Evolutionary conservation across 2,797 vertebrate species (phyloP).

Genomic region (Falco columbarius): DNA sequence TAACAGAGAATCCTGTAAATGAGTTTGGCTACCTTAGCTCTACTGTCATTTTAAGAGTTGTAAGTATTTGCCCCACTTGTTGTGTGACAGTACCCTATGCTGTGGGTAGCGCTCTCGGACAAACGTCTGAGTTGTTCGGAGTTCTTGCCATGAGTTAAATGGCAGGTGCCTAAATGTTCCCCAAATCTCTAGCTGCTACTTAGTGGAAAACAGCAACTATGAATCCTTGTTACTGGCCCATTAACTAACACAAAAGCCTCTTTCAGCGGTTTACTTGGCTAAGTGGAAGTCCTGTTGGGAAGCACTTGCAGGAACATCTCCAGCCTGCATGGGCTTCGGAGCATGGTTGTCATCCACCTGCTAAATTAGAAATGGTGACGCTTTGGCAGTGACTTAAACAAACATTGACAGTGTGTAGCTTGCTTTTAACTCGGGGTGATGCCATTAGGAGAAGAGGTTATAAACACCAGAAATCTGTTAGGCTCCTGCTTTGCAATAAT

Average conservation of each 20-base stretch:
- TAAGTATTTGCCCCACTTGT: accelerated
- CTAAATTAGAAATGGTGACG: neutral
- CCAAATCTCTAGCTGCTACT: neutral
- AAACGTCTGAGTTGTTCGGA: neutral
- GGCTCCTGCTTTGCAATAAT: constrained; percentile 15
- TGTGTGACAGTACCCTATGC: accelerated
- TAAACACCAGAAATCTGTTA: constrained; percentile 29
- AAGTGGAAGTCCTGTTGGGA: neutral
- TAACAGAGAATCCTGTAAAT: neutral
- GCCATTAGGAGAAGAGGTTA: constrained; percentile 30
- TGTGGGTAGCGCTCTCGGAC: neutral
- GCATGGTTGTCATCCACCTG: neutral
- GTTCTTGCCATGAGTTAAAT: neutral
- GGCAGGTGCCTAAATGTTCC: neutral
- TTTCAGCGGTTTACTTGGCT: neutral
- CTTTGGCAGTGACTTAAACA: neutral
- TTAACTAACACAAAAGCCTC: neutral
- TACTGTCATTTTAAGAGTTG: neutral
- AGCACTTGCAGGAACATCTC: neutral
- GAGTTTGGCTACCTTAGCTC: neutral
- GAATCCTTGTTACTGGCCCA: neutral
- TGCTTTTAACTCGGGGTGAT: neutral
- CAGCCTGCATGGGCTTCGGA: neutral
- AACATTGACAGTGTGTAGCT: neutral
- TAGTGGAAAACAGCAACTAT: neutral